Evolutionary conservation across 1,140 invertebrate genomes (phyloP), one percentile per base, ranked within the genome.

Genomic region (Adoxophyes honmai): DNA sequence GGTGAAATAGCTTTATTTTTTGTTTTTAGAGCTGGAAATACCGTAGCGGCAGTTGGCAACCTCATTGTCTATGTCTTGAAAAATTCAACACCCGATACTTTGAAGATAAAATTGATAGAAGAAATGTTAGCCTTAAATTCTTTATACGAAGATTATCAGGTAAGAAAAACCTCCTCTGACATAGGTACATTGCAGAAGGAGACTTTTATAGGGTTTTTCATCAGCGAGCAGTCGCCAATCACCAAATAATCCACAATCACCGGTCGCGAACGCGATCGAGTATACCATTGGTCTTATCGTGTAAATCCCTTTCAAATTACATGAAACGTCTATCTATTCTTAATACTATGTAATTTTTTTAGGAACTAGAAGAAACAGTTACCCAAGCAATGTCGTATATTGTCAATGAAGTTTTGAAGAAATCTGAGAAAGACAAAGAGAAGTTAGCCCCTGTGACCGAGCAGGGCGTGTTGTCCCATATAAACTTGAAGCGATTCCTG

Each of bases 321-420:
- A n/a, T n/a, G n/a, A n/a, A n/a, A n/a, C n/a, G n/a, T n/a, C n/a
- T n/a, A n/a, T n/a, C n/a, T n/a, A n/a, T n/a, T n/a, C n/a, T n/a
- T 34, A 36, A 59, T 14, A 37, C 60, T 21, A 13, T 52, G 34
- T 44, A 48, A 58, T 16, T 48, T 15, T 73, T 68, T 9, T 33
- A 86, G 85, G 81, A 88, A 60, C 86, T 83, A 82, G 82, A 86
- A 57, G 85, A 88, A 62, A 64, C 76, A 5, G 78, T 84, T 8
- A 70, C 73, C 13, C 79, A 86, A 72, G 71, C 70, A 0, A 55
- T 75, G 1, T 68, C 76, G 4, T 86, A 82, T 52, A 79, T 86
- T 38, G 55, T 81, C 1, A 85, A 84, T 21, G 80, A 77, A 35
- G 55, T 84, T 16, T 70, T 88, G 13, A 74, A 81, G 55, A 86